A percentile compares a stretch with the other conserved stretches of the same genome.
These are phyloP conservation scores for Neolamprologus ventralis DNA, from an alignment of 2,113 vertebrate species.

Conservation along the genomic window DNA sequence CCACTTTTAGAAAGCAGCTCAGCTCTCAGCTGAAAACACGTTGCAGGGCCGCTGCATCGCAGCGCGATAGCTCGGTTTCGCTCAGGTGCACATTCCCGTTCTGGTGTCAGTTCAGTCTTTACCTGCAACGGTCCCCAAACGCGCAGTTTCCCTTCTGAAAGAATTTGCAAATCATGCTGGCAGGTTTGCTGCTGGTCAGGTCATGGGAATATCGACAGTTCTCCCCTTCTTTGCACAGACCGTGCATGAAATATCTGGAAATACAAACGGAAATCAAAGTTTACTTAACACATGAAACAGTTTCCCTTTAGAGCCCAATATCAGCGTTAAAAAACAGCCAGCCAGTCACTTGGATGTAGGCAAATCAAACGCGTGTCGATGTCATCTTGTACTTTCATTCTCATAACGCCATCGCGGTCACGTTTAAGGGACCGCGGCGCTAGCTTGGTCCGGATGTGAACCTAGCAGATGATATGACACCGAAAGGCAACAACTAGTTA, in stretches of 20 bases:
- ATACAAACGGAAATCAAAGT: neutral
- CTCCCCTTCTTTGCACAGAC: conserved; percentile 95
- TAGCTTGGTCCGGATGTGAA: neutral
- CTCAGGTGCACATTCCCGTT: neutral
- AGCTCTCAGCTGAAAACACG: neutral
- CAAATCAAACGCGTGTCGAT: neutral
- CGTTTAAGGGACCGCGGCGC: neutral
- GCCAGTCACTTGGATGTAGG: rapidly evolving
- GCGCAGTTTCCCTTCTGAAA: conserved; percentile 93
- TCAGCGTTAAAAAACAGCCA: rapidly evolving
- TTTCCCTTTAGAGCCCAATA: neutral
- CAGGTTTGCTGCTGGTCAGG: conserved; percentile 82
- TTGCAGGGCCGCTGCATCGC: neutral
- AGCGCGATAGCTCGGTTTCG: neutral
- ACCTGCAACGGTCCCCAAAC: conserved; percentile 97
- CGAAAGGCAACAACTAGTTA: neutral
- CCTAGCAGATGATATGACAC: no score
- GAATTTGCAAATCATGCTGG: conserved; percentile 90
- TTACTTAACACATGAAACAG: neutral
- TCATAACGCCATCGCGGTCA: neutral
- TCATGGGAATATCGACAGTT: conserved; percentile 97
- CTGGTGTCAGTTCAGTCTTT: neutral
- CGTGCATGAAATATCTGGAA: conserved; percentile 95
- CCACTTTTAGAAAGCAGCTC: conserved; percentile 1
- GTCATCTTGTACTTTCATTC: neutral